Evolutionary conservation across 1,140 invertebrate genomes (phyloP).

Genomic region (Mercenaria mercenaria): DNA sequence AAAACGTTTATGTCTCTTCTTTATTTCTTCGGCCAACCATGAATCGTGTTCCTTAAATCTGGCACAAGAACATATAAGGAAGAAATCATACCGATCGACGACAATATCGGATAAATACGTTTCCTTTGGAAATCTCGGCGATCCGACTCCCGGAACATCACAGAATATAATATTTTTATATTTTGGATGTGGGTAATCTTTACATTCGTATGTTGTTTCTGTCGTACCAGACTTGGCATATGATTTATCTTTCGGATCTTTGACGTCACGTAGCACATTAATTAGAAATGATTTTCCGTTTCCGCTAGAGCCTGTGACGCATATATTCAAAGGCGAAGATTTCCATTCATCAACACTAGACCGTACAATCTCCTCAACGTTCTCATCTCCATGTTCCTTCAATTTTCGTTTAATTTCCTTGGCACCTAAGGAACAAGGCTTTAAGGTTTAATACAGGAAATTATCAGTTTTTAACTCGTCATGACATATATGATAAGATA

Average conservation of each 20-base stretch:
- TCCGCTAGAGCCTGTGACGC: neutral
- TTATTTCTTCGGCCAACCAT: neutral
- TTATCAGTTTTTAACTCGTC: too few relatives aligned
- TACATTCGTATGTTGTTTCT: neutral
- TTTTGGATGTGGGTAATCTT: neutral
- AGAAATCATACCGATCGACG: neutral
- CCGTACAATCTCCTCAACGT: too few relatives aligned
- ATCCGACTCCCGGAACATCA: neutral
- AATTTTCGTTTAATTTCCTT: too few relatives aligned
- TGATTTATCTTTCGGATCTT: neutral
- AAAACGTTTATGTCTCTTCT: neutral
- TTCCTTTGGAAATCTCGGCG: neutral
- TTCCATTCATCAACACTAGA: constrained; percentile 2
- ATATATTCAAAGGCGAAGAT: neutral
- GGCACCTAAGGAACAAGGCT: too few relatives aligned
- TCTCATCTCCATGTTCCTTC: too few relatives aligned
- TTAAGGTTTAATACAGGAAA: too few relatives aligned
- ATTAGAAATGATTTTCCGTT: constrained; percentile 2
- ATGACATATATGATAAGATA: too few relatives aligned
- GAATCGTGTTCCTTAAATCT: constrained; percentile 6
- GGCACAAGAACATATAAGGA: neutral
- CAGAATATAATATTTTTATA: neutral
- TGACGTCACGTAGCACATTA: neutral
- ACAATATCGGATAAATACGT: neutral
- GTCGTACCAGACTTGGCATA: neutral